Evolutionary conservation across 2,113 vertebrate species (phyloP).

Genomic region (Ceratotherium simum): DNA sequence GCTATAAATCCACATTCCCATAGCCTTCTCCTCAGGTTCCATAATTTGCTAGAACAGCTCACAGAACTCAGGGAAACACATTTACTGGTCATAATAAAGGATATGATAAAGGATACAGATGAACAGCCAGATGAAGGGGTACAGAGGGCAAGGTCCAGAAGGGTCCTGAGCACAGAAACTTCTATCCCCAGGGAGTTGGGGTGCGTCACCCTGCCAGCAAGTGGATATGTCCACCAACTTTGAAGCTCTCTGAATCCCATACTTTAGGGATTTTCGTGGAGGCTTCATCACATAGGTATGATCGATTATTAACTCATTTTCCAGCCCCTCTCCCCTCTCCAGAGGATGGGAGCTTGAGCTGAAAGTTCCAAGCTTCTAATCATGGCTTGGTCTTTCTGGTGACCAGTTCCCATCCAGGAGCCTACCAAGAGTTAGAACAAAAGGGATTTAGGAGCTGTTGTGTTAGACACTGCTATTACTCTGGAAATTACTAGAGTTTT

Average conservation of each 20-base stretch:
- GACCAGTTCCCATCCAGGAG: not conserved
- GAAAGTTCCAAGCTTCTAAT: not conserved
- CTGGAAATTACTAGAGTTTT: not conserved
- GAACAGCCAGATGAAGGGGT: not conserved
- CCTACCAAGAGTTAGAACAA: not conserved
- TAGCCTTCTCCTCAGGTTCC: not conserved
- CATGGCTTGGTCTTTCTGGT: not conserved
- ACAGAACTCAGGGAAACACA: not conserved
- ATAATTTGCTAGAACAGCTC: not conserved
- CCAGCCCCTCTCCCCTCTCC: not conserved
- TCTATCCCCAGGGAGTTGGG: not conserved
- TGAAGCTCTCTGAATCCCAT: not conserved
- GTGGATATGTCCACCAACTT: not conserved
- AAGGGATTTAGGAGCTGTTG: not conserved
- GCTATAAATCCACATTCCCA: not conserved
- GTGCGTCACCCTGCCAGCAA: not conserved
- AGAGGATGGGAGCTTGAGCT: not conserved
- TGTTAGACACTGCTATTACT: not conserved
- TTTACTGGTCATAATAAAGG: not conserved
- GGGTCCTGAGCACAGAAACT: not conserved
- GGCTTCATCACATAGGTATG: not conserved
- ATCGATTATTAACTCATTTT: not conserved
- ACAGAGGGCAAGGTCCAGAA: not conserved
- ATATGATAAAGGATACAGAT: not conserved
- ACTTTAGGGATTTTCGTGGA: not conserved